These are phyloP conservation scores for Ovibos moschatus DNA, from an alignment of 2,113 vertebrate genomes.

Conservation along the genomic window DNA sequence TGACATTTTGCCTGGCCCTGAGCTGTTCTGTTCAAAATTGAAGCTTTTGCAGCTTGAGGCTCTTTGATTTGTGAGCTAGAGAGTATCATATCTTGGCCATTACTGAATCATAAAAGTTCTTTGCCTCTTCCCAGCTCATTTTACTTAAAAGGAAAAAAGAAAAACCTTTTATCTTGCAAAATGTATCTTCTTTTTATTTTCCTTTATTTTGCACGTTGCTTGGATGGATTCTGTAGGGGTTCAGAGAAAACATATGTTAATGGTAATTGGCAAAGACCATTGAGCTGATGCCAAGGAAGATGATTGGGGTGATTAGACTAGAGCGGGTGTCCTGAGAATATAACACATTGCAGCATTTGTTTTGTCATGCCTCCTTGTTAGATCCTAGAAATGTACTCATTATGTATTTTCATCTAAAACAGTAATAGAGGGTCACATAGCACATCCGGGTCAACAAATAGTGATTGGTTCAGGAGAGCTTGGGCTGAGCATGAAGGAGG, in stretches of 20 bases:
- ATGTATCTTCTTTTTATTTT: conserved; percentile 46
- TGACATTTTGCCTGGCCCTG: conserved; percentile 79
- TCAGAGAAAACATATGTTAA: conserved; percentile 50
- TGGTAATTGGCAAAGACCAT: conserved; percentile 38
- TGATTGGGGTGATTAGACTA: neutral
- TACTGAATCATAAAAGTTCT: conserved; percentile 74
- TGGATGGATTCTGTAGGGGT: neutral
- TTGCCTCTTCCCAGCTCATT: conserved; percentile 71
- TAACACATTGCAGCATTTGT: neutral
- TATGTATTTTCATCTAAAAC: conserved; percentile 26
- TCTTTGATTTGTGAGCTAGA: conserved; percentile 81
- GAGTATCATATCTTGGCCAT: conserved; percentile 72
- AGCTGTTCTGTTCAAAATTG: conserved; percentile 74
- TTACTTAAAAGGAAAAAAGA: conserved; percentile 65
- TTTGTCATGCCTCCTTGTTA: neutral
- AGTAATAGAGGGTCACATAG: neutral
- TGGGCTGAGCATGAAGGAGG: neutral
- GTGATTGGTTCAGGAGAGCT: neutral
- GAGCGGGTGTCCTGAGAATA: conserved; percentile 1
- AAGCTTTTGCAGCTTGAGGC: conserved; percentile 72
- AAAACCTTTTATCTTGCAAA: conserved; percentile 52
- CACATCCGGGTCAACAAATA: neutral
- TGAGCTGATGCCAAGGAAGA: neutral
- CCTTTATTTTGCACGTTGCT: conserved; percentile 33
- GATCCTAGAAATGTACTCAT: neutral